Base-by-base conservation (phyloP, 2,113 vertebrate genomes). In the Prietella phreatophila region DNA sequence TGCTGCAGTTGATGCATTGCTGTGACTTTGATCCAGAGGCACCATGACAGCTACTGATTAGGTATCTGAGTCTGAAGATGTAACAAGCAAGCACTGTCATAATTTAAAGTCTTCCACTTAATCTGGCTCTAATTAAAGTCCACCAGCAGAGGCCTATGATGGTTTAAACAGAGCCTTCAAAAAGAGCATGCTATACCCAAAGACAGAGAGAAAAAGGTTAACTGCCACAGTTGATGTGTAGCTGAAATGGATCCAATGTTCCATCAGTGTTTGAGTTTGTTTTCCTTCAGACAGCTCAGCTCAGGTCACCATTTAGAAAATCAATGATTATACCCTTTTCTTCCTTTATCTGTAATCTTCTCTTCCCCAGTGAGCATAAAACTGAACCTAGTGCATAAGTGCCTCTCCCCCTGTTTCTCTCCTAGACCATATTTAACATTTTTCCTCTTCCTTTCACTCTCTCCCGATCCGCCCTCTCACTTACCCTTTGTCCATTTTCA, bases 41-140 rank as follows among this genome's bases (percentile, higher is more conserved):
- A 65, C 20, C 30, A 82, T 90, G 87, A 89, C 89, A 90, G 89
- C 83, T 14, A 22, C 85, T 91, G 87, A 90, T 89, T 89, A 91
- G 88, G 71, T 90, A 85, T 65, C 82, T 65, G 39, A 56, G 71
- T 33, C 53, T 78, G 82, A 87, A 86, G 76, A 88, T 61, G 83
- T 86, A 91, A 86, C 85, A 88, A 61, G 83, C 27, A 65, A 84
- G 63, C 67, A 15, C 82, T 85, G 81, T 89, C 79, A 86, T 25
- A 60, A 76, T 65, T 47, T 69, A 87, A 91, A 73, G 61, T 76
- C 89, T 90, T n/a, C 42, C 73, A 83, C 87, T 89, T 91, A 87
- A 87, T 87, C 56, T 58, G 81, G 50, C 63, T 85, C 42, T 90
- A 85, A 91, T 89, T 88, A 88, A 91, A 85, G 83, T 79, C 55